These are phyloP conservation scores for Hozukius guyotensis DNA, from an alignment of 2,797 vertebrate species.

Conservation along the genomic window DNA sequence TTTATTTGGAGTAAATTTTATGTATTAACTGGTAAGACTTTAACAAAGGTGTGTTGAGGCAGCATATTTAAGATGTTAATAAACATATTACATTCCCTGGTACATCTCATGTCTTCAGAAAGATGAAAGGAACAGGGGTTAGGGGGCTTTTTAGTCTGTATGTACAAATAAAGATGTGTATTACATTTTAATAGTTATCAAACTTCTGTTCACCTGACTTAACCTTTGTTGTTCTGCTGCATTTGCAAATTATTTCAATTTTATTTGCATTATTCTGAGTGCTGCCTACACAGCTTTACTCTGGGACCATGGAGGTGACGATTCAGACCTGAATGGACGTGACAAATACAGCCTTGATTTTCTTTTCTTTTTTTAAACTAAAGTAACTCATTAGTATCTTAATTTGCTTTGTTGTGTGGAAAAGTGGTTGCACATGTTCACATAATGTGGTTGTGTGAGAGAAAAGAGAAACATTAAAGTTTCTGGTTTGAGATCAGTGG, in stretches of 20 bases:
- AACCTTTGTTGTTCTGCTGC: not conserved
- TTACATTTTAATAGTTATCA: conserved; percentile 7
- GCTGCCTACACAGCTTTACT: conserved; percentile 17
- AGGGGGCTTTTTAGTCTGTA: not conserved
- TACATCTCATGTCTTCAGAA: conserved; percentile 12
- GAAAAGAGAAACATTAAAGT: conserved; percentile 9
- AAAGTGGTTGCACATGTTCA: not conserved
- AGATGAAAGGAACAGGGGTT: not conserved
- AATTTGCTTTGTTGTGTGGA: not conserved
- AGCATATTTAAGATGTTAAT: not conserved
- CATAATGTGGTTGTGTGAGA: not conserved
- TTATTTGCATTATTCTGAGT: conserved; percentile 12
- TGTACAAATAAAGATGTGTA: conserved; percentile 1
- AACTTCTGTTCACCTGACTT: conserved; percentile 15
- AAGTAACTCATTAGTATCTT: not conserved
- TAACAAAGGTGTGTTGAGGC: not conserved
- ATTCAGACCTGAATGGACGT: not conserved
- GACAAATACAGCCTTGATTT: not conserved
- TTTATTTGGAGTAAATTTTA: conserved; percentile 25
- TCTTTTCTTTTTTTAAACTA: not conserved
- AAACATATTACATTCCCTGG: conserved; percentile 9
- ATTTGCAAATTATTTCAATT: conserved; percentile 13
- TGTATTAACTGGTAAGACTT: conserved; percentile 21
- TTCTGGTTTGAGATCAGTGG: conserved; percentile 7
- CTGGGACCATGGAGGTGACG: conserved; percentile 45